phyloP scores from a whole-genome alignment of 2,888 invertebrate species.

The Laothoe populi region DNA sequence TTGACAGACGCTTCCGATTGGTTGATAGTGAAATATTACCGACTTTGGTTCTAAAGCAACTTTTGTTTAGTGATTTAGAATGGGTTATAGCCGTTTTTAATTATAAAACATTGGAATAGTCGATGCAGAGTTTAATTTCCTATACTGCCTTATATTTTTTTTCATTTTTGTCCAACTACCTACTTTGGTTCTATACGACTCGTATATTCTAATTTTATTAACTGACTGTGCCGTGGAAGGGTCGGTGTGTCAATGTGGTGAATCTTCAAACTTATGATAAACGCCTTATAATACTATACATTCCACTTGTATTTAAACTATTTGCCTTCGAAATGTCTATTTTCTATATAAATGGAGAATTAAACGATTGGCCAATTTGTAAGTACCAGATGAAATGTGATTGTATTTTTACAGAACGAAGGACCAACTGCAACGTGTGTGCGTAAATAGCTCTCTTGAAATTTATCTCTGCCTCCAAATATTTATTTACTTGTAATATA shows the following conservation, averaged over 20 bases:
- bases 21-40: too few species aligned
- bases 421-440: constrained; percentile 67
- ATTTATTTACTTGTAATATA: constrained; percentile 46
- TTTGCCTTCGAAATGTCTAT: constrained; percentile 72
- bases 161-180: too few species aligned
- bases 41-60: too few species aligned
- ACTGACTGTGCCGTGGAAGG: constrained; percentile 40
- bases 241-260: constrained; percentile 41
- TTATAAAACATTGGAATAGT: too few species aligned
- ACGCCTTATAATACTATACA: constrained; percentile 78
- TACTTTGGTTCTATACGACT: too few species aligned
- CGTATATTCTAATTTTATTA: constrained; percentile 35
- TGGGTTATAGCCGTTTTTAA: too few species aligned
- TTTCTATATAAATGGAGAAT: constrained; percentile 58
- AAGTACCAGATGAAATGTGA: constrained; percentile 39
- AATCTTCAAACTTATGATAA: constrained; percentile 76
- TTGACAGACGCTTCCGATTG: too few species aligned
- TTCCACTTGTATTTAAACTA: constrained; percentile 79
- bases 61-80: too few species aligned
- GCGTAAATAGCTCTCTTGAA: constrained; percentile 68
- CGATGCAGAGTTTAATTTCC: too few species aligned
- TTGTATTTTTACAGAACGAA: constrained; percentile 59
- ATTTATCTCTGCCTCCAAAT: constrained; percentile 40
- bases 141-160: too few species aligned
- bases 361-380: constrained; percentile 39